Base-by-base conservation (phyloP, 2,113 vertebrate genomes). In the Ranitomeya imitator region DNA sequence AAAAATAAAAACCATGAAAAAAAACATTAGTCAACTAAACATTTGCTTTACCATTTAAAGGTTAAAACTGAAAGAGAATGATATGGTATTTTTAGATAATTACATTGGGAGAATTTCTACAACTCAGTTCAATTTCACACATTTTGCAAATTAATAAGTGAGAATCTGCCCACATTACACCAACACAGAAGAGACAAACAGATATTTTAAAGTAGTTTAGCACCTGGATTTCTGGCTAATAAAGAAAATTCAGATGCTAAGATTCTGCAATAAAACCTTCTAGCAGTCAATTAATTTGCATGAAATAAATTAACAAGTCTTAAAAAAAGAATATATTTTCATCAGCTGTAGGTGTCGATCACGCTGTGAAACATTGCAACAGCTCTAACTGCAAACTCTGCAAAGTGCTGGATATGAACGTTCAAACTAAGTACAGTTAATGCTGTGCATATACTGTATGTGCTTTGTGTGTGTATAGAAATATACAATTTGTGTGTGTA, bases 101-200 rank as follows among this genome's bases (percentile, higher is more conserved):
- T 89, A n/a, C 87, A 84, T 84, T 76, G 63, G 59, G 52, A 89
- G 81, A 65, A 79, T 55, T 85, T 85, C 74, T 78, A 78, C 78
- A 78, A 51, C 83, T 67, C 82, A 23, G 37, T 88, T 79, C 82
- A 55, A 69, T 85, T 89, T 89, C 87, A 79, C 87, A 89, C 87
- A 89, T 89, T 89, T 89, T 89, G 83, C 82, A 89, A 85, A 89
- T 89, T 85, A 89, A 79, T 61, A 89, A 89, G 87, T 89, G 81
- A 79, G 82, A 88, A 89, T 85, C 87, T 89, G 87, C 87, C 87
- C 87, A 89, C 87, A 79, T 89, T 89, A 89, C 87, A 89, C 87
- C 87, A 89, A 89, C 87, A 89, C 87, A 88, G 87, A 84, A 83
- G 69, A 88, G 87, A 84, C 80, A 85, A 89, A 89, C 82, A 89